Base-by-base conservation (phyloP, 2,888 invertebrate species). In the Temnothorax unifasciatus region DNA sequence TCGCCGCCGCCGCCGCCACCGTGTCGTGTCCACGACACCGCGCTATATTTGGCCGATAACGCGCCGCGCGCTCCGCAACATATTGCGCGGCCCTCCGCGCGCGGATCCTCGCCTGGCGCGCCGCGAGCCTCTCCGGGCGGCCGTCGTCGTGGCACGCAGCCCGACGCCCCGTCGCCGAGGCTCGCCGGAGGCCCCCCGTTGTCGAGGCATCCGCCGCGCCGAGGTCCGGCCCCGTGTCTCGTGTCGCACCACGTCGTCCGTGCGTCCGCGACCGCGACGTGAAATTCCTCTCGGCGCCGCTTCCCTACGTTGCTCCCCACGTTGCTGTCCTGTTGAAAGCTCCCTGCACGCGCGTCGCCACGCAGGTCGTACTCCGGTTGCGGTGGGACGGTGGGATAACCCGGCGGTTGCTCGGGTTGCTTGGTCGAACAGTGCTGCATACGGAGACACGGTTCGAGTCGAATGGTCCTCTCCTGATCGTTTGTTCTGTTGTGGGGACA, bases 1-100 rank as follows among this genome's bases (percentile, higher is more conserved):
- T 47, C 44, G 47, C 44, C 50, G 2, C 29, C 74, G 47, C 29
- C 29, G 47, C 29, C 29, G n/a, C 44, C 75, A n/a, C 34, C 54
- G 77, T 69, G 44, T 57, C 77, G 68, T 69, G 59, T 61, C 59
- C 25, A 64, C 79, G 41, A 79, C 13, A 79, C 13, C 91, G 92
- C 94, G 93, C 94, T 94, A 94, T 94, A 94, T 94, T 94, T 94
- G 94, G 94, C 94, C 92, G 94, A 94, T 93, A 79, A 79, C 59
- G 79, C 47, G 59, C 59, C 59, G 69, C 38, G 79, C 93, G 92
- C 91, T 91, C 92, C 34, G 93, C 93, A 94, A 94, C 94, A 94
- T 94, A 94, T 94, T 94, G 94, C 94, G 93, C 92, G 92, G 92
- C 91, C 90, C 88, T 88, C 87, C 89, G 92, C 89, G 91, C 88